Evolutionary conservation across 92 coral and sea anemone species (phyloP).

Genomic region (Pocillopora meandrina): DNA sequence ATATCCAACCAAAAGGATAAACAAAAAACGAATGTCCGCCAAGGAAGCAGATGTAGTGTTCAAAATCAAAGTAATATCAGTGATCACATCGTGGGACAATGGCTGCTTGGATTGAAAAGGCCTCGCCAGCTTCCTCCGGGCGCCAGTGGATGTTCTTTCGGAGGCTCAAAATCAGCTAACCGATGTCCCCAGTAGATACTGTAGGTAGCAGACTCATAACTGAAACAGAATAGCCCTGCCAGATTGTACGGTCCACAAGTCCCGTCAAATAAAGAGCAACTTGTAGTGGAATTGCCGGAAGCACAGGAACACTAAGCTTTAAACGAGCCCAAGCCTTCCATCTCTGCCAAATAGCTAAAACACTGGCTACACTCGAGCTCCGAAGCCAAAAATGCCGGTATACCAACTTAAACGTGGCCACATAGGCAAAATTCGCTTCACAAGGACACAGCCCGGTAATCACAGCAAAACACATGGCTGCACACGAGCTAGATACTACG

Average conservation of each 20-base stretch:
- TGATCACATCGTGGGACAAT: slow-evolving; percentile 12
- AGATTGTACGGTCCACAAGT: slow-evolving; percentile 24
- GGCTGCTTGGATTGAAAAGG: slow-evolving; percentile 41
- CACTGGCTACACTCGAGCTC: too few species aligned
- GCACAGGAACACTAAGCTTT: slow-evolving; percentile 26
- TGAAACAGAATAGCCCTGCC: slow-evolving; percentile 23
- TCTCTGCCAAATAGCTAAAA: too few species aligned
- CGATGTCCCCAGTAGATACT: slow-evolving; percentile 27
- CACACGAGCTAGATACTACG: background rate
- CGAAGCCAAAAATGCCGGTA: too few species aligned
- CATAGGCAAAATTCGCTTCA: too few species aligned
- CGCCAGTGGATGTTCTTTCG: slow-evolving; percentile 19
- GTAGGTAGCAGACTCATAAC: slow-evolving; percentile 16
- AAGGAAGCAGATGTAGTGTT: slow-evolving; percentile 29
- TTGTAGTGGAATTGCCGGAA: slow-evolving; percentile 37
- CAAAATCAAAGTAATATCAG: slow-evolving; percentile 16
- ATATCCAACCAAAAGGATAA: slow-evolving; percentile 31
- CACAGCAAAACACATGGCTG: background rate
- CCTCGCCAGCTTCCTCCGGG: slow-evolving; percentile 35
- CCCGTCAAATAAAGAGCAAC: slow-evolving; percentile 24
- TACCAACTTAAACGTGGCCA: too few species aligned
- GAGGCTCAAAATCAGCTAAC: slow-evolving; percentile 4
- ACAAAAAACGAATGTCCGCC: slow-evolving; percentile 33
- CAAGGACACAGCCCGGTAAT: background rate
- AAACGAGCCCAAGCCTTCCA: slow-evolving; percentile 38